These are phyloP conservation scores for Gouania willdenowi DNA, from an alignment of 2,797 vertebrate species.

Conservation along the genomic window DNA sequence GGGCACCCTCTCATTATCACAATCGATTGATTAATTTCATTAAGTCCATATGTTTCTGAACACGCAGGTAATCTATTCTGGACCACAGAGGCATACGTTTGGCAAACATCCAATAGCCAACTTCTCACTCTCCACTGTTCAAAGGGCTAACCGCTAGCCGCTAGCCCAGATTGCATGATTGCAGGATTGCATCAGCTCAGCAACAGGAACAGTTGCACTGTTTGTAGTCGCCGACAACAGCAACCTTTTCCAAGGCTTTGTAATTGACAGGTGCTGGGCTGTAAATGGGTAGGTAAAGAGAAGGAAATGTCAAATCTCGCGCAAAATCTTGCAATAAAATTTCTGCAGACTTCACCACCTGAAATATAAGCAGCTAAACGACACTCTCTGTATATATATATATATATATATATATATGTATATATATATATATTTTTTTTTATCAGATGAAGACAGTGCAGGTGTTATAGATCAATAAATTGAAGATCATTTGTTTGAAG, in stretches of 20 bases:
- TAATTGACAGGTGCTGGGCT: constrained; percentile 64
- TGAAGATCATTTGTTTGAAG: too few relatives aligned
- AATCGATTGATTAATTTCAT: constrained; percentile 68
- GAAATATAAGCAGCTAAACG: too few relatives aligned
- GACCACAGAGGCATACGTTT: constrained; percentile 51
- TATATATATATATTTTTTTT: too few relatives aligned
- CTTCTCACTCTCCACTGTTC: constrained; percentile 58
- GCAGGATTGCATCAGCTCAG: constrained; percentile 37
- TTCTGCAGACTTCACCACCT: too few relatives aligned
- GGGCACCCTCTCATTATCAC: constrained; percentile 52
- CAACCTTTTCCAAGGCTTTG: constrained; percentile 41
- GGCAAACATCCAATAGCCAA: constrained; percentile 52
- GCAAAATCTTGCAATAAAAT: too few relatives aligned
- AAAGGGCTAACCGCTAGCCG: constrained; percentile 54
- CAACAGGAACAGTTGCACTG: constrained; percentile 42
- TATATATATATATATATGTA: too few relatives aligned
- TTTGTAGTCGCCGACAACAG: constrained; percentile 47
- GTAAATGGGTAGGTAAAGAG: too few relatives aligned
- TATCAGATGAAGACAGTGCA: too few relatives aligned
- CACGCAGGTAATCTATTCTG: constrained; percentile 55
- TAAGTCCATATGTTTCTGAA: constrained; percentile 62
- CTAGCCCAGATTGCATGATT: constrained; percentile 42
- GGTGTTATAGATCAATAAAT: too few relatives aligned
- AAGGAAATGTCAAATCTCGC: too few relatives aligned
- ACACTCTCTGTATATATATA: too few relatives aligned